Evolutionary conservation across 2,888 invertebrate genomes (phyloP).

Genomic region (Chrysolina haemoptera): DNA sequence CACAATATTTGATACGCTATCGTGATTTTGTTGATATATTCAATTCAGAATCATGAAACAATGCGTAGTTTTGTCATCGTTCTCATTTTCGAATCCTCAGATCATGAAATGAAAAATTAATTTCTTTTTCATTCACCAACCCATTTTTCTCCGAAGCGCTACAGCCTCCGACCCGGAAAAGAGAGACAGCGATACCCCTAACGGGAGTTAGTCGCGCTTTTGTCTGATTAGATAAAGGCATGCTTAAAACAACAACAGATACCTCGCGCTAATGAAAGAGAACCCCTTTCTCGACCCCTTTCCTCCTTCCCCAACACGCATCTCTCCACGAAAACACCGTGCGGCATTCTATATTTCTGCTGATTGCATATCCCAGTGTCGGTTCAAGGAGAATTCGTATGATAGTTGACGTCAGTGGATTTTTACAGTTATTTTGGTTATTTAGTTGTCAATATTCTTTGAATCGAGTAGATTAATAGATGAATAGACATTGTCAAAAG

Average conservation of each 20-base stretch:
- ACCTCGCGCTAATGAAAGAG: conserved; percentile 70
- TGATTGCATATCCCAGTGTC: conserved; percentile 62
- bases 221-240: conserved; percentile 71
- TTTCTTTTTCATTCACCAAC: neutral
- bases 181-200: conserved; percentile 53
- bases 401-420: neutral
- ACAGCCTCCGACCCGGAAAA: conserved; percentile 17
- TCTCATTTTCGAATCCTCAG: neutral
- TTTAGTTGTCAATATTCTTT: too few species aligned
- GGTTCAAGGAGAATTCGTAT: conserved; percentile 64
- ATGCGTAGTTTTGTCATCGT: too few species aligned
- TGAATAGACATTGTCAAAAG: too few species aligned
- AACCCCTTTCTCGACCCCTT: conserved; percentile 53
- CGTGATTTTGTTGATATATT: too few species aligned
- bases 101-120: neutral
- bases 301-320: conserved; percentile 26
- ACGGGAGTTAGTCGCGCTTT: conserved; percentile 66
- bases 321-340: conserved; percentile 27
- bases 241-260: conserved; percentile 71
- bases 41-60: too few species aligned
- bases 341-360: conserved; percentile 62
- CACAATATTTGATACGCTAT: too few species aligned
- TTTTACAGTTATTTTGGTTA: too few species aligned
- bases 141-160: neutral
- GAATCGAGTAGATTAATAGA: too few species aligned